Evolutionary conservation across 2,888 invertebrate species (phyloP).

Genomic region (Tridacna crocea): DNA sequence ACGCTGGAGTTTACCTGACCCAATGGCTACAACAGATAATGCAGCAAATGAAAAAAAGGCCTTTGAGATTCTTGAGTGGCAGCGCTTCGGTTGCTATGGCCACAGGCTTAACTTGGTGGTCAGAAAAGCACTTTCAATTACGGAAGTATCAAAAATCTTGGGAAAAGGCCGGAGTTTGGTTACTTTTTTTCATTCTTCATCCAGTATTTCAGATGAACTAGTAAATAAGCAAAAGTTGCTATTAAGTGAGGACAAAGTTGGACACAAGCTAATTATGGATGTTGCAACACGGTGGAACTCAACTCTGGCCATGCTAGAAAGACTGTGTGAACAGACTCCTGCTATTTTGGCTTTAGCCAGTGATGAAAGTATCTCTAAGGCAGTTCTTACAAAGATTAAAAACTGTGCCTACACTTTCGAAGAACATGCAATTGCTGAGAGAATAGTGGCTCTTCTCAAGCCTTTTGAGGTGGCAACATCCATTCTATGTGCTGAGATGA

Average conservation of each 20-base stretch:
- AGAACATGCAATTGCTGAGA: too few relatives aligned
- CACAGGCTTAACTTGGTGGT: constrained; percentile 56
- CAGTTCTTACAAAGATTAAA: constrained; percentile 21
- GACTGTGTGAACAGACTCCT: constrained; percentile 31
- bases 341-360: constrained; percentile 32
- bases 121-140: constrained; percentile 35
- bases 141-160: constrained; percentile 28
- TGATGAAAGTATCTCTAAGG: constrained; percentile 21
- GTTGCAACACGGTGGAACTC: constrained; percentile 52
- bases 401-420: too few relatives aligned
- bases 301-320: constrained; percentile 28
- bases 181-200: constrained; percentile 40
- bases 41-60: constrained; percentile 42
- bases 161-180: constrained; percentile 38
- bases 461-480: too few relatives aligned
- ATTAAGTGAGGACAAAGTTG: background rate
- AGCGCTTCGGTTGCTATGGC: constrained; percentile 56
- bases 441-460: too few relatives aligned
- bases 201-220: constrained; percentile 36
- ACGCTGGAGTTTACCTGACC: constrained; percentile 21
- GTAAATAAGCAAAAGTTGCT: constrained; percentile 34
- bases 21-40: constrained; percentile 28
- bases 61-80: constrained; percentile 35
- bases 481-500: too few relatives aligned
- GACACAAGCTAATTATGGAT: constrained; percentile 44